Evolutionary conservation across 2,797 vertebrate genomes (phyloP).

Genomic region (Neomorphus geoffroyi): DNA sequence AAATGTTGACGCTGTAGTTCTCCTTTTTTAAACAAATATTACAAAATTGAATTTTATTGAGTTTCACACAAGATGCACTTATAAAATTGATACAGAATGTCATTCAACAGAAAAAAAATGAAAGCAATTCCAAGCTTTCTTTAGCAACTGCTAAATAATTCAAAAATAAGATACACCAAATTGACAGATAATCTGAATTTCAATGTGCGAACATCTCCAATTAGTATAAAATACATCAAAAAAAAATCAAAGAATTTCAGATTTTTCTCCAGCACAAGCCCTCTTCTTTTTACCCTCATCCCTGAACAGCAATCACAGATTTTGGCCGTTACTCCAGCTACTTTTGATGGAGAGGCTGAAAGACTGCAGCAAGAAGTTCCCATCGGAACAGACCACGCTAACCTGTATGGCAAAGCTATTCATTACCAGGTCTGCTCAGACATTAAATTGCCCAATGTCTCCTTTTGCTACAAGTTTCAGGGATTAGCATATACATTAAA

Average conservation of each 20-base stretch:
- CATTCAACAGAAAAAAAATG: conserved; percentile 73
- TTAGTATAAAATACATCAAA: conserved; percentile 55
- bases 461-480: conserved; percentile 1
- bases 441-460: not conserved
- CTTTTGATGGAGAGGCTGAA: not conserved
- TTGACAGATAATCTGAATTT: conserved; percentile 60
- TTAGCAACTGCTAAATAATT: conserved; percentile 69
- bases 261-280: conserved; percentile 13
- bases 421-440: conserved; percentile 2
- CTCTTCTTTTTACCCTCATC: conserved; percentile 7
- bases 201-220: conserved; percentile 61
- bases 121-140: conserved; percentile 68
- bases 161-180: conserved; percentile 63
- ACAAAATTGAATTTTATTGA: conserved; percentile 84
- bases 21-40: conserved; percentile 81
- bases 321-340: not conserved
- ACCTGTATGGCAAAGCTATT: not conserved
- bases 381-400: not conserved
- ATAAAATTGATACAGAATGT: conserved; percentile 84
- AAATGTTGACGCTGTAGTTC: conserved; percentile 39
- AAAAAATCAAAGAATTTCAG: conserved; percentile 39
- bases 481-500: not conserved
- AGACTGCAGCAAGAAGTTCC: not conserved
- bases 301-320: conserved; percentile 11
- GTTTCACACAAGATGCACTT: conserved; percentile 85